Evolutionary conservation across 2,113 vertebrate species (phyloP).

Genomic region (Menura novaehollandiae): DNA sequence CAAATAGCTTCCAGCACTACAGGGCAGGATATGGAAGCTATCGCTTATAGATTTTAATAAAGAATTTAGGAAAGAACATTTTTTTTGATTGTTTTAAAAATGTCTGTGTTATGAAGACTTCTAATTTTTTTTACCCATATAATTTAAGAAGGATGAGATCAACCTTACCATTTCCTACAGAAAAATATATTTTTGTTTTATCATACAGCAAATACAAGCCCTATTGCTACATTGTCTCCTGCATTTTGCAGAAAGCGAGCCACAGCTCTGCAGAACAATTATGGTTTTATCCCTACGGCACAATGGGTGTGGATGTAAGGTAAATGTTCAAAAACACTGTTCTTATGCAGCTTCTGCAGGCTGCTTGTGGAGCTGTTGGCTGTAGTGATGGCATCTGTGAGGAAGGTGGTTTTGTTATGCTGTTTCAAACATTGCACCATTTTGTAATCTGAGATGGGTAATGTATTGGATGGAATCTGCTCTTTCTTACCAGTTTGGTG

Average conservation of each 20-base stretch:
- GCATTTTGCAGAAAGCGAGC: background rate
- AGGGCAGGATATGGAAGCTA: background rate
- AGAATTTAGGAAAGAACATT: background rate
- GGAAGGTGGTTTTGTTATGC: background rate
- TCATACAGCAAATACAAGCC: background rate
- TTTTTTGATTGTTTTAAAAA: background rate
- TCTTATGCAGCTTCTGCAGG: background rate
- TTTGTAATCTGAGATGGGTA: background rate
- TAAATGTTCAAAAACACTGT: background rate
- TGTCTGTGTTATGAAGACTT: background rate
- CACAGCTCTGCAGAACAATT: background rate
- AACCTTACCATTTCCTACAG: background rate
- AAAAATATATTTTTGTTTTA: background rate
- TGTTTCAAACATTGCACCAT: background rate
- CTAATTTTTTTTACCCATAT: background rate
- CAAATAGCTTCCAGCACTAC: background rate
- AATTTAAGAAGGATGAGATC: background rate
- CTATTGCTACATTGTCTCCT: accelerated
- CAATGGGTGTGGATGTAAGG: accelerated
- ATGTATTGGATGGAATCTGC: background rate
- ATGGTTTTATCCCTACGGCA: accelerated
- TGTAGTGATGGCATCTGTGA: background rate
- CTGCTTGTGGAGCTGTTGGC: background rate
- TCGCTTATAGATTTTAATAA: background rate
- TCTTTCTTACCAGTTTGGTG: background rate